Evolutionary conservation across 2,113 vertebrate species (phyloP).

Genomic region (Pseudopodoces humilis): DNA sequence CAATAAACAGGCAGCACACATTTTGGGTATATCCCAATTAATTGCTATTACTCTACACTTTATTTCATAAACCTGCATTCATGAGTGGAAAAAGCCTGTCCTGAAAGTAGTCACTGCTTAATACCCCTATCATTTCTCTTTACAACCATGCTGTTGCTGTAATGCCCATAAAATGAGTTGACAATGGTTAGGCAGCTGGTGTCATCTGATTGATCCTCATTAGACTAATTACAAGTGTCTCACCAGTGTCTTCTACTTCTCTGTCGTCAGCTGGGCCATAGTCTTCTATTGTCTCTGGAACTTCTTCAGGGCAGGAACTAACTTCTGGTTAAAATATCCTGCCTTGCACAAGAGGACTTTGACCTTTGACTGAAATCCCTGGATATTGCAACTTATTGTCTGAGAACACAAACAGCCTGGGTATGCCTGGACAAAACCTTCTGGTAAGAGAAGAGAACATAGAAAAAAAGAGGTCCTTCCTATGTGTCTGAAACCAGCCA

Average conservation of each 20-base stretch:
- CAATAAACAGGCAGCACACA: not conserved
- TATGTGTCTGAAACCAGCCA: not conserved
- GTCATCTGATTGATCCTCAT: slow-evolving; percentile 4
- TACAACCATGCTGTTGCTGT: not conserved
- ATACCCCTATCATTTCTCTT: not conserved
- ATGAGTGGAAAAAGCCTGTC: not conserved
- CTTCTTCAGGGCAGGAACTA: not conserved
- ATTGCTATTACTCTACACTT: not conserved
- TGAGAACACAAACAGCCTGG: not conserved
- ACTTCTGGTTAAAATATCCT: not conserved
- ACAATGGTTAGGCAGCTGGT: not conserved
- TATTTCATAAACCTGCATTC: not conserved
- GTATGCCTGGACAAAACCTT: not conserved
- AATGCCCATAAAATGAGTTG: slow-evolving; percentile 17
- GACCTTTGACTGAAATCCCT: not conserved
- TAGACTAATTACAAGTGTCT: not conserved
- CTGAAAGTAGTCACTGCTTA: slow-evolving; percentile 4
- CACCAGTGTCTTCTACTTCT: not conserved
- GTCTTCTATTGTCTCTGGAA: not conserved
- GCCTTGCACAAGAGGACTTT: not conserved
- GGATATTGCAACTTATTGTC: not conserved
- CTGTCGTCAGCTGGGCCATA: not conserved
- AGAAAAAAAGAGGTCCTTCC: not conserved
- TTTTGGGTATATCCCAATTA: not conserved
- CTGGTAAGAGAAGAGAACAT: not conserved